Percentiles rank a stretch among this genome's conserved stretches.
Evolutionary conservation across 2,113 vertebrate species (phyloP).

Genomic region (Phaethornis superciliosus): DNA sequence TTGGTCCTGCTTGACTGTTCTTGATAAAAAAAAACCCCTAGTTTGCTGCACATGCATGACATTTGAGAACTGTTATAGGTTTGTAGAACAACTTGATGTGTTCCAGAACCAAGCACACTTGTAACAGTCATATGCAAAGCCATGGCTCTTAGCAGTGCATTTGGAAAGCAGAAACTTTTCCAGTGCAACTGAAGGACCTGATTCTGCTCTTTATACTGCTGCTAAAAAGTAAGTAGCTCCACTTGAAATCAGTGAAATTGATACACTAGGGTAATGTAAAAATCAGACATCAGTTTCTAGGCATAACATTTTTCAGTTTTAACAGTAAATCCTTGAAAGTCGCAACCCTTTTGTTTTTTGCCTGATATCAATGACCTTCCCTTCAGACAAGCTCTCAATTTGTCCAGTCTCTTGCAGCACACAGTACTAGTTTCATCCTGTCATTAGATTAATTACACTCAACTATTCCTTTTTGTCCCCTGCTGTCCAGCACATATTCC

Average conservation of each 20-base stretch:
- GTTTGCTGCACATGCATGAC: background rate
- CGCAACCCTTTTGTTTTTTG: background rate
- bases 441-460: background rate
- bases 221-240: background rate
- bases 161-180: conserved; percentile 3
- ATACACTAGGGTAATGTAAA: background rate
- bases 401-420: background rate
- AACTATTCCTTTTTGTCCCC: background rate
- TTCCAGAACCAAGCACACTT: background rate
- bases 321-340: background rate
- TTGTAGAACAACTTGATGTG: background rate
- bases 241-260: background rate
- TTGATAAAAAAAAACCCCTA: background rate
- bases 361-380: background rate
- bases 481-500: background rate
- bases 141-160: background rate
- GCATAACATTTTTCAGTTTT: background rate
- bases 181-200: background rate
- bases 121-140: background rate
- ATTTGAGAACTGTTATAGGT: background rate
- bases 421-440: background rate
- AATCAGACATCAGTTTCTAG: background rate
- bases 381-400: background rate
- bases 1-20: background rate
- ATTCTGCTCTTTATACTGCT: background rate